Evolutionary conservation across 1,140 invertebrate species (phyloP).

Genomic region (Cardiocondyla obscurior): DNA sequence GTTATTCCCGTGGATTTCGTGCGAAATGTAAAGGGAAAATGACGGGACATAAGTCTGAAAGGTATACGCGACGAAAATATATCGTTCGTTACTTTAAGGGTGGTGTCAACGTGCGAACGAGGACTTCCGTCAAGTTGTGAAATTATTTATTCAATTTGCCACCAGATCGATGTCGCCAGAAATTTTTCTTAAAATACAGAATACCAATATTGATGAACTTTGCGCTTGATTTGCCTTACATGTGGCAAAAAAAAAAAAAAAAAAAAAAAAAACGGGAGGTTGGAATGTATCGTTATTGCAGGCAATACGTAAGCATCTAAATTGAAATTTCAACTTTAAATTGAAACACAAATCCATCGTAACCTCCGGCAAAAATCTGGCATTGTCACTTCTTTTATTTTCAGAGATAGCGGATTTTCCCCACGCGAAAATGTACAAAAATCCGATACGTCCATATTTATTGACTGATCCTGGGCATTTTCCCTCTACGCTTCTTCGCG

Average conservation of each 20-base stretch:
- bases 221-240: constrained; percentile 52
- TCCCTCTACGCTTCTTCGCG: constrained; percentile 46
- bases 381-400: constrained; percentile 57
- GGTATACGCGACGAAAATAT: not conserved
- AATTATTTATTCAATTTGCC: constrained; percentile 48
- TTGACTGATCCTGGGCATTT: constrained; percentile 50
- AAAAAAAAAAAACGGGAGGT: constrained; percentile 8
- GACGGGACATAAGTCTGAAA: not conserved
- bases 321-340: constrained; percentile 56
- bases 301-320: constrained; percentile 31
- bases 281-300: constrained; percentile 48
- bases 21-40: not conserved
- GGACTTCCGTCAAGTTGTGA: not conserved
- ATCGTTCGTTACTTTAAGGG: not conserved
- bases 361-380: constrained; percentile 54
- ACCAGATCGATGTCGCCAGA: not conserved
- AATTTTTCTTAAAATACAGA: not conserved
- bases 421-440: constrained; percentile 51
- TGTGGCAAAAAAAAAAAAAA: constrained; percentile 12
- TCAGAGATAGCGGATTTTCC: constrained; percentile 35
- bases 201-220: constrained; percentile 49
- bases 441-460: constrained; percentile 57
- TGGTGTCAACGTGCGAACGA: not conserved
- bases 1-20: constrained; percentile 34
- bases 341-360: constrained; percentile 52